Conservation (phyloP, 2,888 invertebrate species). For the Ferrisia virgata region DNA sequence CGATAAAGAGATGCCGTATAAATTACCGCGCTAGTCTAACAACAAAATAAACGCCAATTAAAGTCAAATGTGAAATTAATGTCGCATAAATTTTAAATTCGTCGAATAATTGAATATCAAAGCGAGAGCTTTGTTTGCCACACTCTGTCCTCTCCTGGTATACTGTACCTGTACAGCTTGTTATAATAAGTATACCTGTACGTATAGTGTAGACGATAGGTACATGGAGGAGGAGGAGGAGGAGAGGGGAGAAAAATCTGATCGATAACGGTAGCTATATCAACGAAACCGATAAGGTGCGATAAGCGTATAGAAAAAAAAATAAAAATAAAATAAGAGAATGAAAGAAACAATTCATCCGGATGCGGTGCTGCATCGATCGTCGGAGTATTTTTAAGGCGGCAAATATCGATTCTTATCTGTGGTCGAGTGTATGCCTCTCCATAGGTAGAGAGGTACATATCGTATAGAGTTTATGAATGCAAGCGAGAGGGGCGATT, state of each 20-base stretch:
- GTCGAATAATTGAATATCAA: slow-evolving; percentile 33
- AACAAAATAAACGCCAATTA: slow-evolving; percentile 33
- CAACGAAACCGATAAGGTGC: not conserved
- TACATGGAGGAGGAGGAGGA: not conserved
- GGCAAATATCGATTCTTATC: slow-evolving; percentile 19
- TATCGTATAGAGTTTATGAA: not conserved
- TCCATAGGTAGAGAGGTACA: too few relatives aligned
- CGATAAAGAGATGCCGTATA: slow-evolving; percentile 29
- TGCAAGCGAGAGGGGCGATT: not conserved
- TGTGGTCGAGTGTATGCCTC: too few relatives aligned
- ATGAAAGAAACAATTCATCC: not conserved
- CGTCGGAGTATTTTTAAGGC: slow-evolving; percentile 4
- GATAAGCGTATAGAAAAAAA: not conserved
- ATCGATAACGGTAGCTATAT: slow-evolving; percentile 26
- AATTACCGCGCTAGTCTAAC: slow-evolving; percentile 16
- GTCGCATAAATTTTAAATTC: slow-evolving; percentile 19
- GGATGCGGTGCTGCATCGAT: not conserved
- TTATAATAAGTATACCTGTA: too few relatives aligned
- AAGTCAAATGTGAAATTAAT: slow-evolving; percentile 36
- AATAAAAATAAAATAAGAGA: too few relatives aligned
- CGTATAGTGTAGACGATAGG: too few relatives aligned
- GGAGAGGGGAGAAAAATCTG: not conserved
- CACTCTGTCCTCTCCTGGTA: not conserved
- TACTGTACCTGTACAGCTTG: not conserved
- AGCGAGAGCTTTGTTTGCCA: not conserved